Conservation (phyloP, 2,113 vertebrate species). For the Apodemus sylvaticus region DNA sequence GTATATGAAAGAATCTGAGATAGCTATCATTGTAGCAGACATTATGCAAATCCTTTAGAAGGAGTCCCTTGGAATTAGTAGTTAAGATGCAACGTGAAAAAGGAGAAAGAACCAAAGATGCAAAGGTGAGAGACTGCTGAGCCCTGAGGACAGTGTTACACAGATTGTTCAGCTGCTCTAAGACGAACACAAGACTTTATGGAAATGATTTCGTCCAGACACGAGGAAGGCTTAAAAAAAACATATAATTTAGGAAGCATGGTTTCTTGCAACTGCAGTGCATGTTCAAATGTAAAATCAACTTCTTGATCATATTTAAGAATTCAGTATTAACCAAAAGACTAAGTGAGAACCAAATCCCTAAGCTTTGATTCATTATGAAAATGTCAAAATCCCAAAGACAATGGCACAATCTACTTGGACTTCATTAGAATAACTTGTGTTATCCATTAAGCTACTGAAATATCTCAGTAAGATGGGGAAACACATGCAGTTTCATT, state of each 20-base stretch:
- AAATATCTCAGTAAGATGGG: constrained; percentile 30
- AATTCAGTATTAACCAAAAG: constrained; percentile 47
- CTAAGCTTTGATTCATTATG: constrained; percentile 64
- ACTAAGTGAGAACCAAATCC: constrained; percentile 12
- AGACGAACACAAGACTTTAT: neutral
- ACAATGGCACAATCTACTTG: neutral
- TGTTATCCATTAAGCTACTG: constrained; percentile 34
- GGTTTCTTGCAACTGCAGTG: constrained; percentile 1
- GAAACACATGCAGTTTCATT: constrained; percentile 47
- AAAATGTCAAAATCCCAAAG: constrained; percentile 59
- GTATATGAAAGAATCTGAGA: neutral
- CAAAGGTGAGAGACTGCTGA: neutral
- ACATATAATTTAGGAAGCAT: constrained; percentile 37
- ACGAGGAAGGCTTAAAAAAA: constrained; percentile 49
- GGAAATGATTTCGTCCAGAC: neutral
- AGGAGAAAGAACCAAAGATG: neutral
- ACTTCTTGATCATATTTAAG: constrained; percentile 36
- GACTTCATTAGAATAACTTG: constrained; percentile 49
- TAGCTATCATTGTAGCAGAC: neutral
- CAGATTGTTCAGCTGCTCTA: neutral
- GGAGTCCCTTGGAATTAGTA: neutral
- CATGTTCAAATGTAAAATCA: constrained; percentile 55
- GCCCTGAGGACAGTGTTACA: neutral
- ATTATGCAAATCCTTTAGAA: neutral
- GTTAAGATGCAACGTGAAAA: neutral